Evolutionary conservation across 2,888 invertebrate species (phyloP).

Genomic region (Phorcus lineatus): DNA sequence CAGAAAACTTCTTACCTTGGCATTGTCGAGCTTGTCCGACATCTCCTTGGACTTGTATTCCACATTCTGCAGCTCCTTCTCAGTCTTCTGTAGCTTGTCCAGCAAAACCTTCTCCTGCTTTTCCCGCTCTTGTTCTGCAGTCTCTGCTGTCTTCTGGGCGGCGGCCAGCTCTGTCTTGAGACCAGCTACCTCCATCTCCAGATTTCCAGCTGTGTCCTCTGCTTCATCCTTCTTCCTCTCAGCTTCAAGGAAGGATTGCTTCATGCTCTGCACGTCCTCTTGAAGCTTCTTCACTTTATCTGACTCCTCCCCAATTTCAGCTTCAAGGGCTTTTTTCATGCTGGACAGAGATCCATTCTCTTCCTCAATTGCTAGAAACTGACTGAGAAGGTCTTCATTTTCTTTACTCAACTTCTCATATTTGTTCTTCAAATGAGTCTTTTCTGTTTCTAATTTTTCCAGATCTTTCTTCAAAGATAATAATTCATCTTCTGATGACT

Average conservation of each 20-base stretch:
- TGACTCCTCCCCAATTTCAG: neutral
- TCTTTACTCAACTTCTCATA: slow-evolving; percentile 50
- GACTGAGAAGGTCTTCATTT: slow-evolving; percentile 51
- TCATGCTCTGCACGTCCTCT: slow-evolving; percentile 11
- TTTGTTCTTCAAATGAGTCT: slow-evolving; percentile 41
- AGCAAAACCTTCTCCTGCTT: slow-evolving; percentile 11
- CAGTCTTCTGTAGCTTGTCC: slow-evolving; percentile 20
- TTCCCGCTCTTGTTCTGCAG: neutral
- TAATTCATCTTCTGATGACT: slow-evolving; percentile 21
- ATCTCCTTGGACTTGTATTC: neutral
- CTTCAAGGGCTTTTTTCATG: slow-evolving; percentile 16
- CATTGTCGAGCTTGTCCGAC: neutral
- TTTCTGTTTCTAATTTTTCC: slow-evolving; percentile 32
- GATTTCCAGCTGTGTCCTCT: slow-evolving; percentile 35
- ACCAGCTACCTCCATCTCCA: neutral
- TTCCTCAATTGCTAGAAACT: slow-evolving; percentile 55
- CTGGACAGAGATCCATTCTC: slow-evolving; percentile 32
- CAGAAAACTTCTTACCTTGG: neutral
- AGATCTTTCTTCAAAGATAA: slow-evolving; percentile 36
- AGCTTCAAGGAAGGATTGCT: neutral
- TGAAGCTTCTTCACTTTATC: slow-evolving; percentile 10
- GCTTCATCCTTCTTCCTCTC: slow-evolving; percentile 45
- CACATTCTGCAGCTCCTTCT: neutral
- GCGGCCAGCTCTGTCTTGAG: neutral
- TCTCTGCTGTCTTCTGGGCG: neutral